These are phyloP conservation scores for Brassicogethes aeneus DNA, from an alignment of 2,888 invertebrate species.

Conservation along the genomic window DNA sequence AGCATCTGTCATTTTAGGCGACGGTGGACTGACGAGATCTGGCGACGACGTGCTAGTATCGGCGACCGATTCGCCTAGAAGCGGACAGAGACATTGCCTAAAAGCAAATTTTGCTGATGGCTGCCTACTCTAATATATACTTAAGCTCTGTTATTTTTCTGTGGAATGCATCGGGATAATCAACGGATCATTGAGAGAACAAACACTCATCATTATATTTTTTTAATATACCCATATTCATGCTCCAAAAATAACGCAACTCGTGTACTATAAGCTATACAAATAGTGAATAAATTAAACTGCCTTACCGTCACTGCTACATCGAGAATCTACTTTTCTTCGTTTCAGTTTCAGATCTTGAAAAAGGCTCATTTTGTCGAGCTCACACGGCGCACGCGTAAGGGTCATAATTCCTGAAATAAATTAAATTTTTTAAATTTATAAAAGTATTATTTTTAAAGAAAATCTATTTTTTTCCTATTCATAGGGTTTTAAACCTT, in stretches of 20 bases:
- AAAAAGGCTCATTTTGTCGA: conserved; percentile 98
- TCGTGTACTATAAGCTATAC: no score
- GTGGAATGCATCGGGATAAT: no score
- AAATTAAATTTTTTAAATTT: conserved; percentile 1
- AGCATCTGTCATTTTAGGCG: conserved; percentile 66
- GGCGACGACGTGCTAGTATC: conserved; percentile 90
- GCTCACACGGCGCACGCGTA: conserved; percentile 94
- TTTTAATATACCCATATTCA: no score
- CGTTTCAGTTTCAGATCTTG: conserved; percentile 97
- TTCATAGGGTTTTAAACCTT: no score
- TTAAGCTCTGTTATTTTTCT: conserved; percentile 12
- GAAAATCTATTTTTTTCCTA: no score
- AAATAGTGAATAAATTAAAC: no score
- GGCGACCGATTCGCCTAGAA: conserved; percentile 81
- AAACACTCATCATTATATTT: no score
- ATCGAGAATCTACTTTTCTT: conserved; percentile 94
- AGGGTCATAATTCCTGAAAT: conserved; percentile 92
- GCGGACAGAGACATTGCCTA: conserved; percentile 43
- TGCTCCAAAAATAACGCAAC: no score
- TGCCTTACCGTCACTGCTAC: conserved; percentile 92
- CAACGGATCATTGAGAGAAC: no score
- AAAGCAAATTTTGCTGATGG: conserved; percentile 36
- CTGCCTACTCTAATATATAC: conserved; percentile 31
- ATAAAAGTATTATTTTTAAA: no score
- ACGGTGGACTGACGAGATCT: conserved; percentile 74